phyloP scores from a whole-genome alignment of 2,888 invertebrate species.

The Hermaeophaga mercurialis region DNA sequence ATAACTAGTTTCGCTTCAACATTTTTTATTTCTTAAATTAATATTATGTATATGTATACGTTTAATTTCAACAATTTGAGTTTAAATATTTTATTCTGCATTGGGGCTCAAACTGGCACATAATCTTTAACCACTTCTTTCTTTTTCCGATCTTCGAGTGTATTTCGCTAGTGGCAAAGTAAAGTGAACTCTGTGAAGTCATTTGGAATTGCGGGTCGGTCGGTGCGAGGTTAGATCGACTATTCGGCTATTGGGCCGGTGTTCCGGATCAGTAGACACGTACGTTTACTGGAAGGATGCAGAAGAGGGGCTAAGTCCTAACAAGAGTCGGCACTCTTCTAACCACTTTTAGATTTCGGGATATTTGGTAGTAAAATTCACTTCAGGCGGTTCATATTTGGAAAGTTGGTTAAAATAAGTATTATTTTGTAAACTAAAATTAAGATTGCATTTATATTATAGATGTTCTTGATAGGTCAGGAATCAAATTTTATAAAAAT shows the following conservation, averaged over 20 bases:
- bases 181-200: constrained; percentile 23
- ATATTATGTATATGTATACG: too few species aligned
- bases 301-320: not conserved
- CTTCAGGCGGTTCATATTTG: not conserved
- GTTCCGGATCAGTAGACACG: constrained; percentile 18
- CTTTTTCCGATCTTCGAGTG: not conserved
- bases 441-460: too few species aligned
- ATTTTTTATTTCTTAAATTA: too few species aligned
- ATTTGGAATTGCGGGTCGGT: constrained; percentile 15
- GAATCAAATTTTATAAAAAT: too few species aligned
- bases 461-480: too few species aligned
- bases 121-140: constrained; percentile 1
- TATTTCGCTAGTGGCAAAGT: constrained; percentile 16
- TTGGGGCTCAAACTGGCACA: too few species aligned
- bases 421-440: too few species aligned
- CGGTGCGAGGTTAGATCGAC: constrained; percentile 9
- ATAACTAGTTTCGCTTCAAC: too few species aligned
- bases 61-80: too few species aligned
- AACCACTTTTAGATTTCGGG: not conserved
- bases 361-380: not conserved
- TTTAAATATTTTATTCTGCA: too few species aligned
- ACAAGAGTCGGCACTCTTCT: constrained; percentile 4
- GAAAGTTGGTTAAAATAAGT: too few species aligned
- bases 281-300: not conserved
- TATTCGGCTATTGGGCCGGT: constrained; percentile 21